phyloP scores from a whole-genome alignment of 1,140 invertebrate species.

The Galleria mellonella region DNA sequence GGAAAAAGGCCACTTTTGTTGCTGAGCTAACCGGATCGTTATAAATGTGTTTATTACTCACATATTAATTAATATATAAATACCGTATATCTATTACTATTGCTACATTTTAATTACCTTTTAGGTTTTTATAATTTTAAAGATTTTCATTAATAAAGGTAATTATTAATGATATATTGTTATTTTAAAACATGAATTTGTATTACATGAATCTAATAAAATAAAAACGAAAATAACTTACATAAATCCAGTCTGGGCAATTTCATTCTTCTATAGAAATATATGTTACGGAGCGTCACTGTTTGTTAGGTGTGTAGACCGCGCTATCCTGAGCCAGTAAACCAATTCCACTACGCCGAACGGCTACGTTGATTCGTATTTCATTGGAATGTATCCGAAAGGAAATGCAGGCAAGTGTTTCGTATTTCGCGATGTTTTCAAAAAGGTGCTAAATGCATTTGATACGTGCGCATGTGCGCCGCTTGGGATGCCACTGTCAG shows the following conservation, averaged over 20 bases:
- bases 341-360: neutral
- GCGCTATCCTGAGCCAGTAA: too few relatives aligned
- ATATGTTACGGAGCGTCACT: neutral
- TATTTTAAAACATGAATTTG: too few relatives aligned
- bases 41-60: too few relatives aligned
- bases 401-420: slow-evolving; percentile 20
- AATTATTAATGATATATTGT: too few relatives aligned
- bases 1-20: too few relatives aligned
- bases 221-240: slow-evolving; percentile 21
- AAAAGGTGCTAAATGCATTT: slow-evolving; percentile 18
- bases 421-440: slow-evolving; percentile 41
- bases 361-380: neutral
- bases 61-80: too few relatives aligned
- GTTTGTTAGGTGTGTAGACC: neutral
- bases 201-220: too few relatives aligned
- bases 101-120: too few relatives aligned
- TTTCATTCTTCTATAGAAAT: slow-evolving; percentile 36
- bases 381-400: slow-evolving; percentile 22
- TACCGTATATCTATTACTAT: too few relatives aligned
- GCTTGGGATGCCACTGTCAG: slow-evolving; percentile 16
- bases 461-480: slow-evolving; percentile 35
- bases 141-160: too few relatives aligned
- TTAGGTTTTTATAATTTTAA: too few relatives aligned
- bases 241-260: slow-evolving; percentile 47
- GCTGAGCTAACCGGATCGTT: too few relatives aligned